These are phyloP conservation scores for Chionoecetes opilio DNA, from an alignment of 1,140 invertebrate species.

Conservation along the genomic window DNA sequence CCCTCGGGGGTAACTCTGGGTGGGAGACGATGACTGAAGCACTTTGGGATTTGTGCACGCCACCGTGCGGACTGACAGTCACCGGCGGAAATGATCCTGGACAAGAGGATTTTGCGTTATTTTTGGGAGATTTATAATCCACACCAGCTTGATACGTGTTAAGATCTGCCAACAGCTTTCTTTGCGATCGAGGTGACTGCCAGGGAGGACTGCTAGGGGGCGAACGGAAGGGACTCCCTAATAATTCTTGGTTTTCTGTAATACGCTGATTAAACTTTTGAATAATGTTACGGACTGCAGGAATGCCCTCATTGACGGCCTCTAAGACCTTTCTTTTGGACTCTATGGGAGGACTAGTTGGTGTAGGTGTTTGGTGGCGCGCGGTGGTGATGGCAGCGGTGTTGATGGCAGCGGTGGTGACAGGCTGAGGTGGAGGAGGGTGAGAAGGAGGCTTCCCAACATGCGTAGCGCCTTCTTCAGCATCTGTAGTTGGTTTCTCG, in stretches of 20 bases:
- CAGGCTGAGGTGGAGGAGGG: not conserved
- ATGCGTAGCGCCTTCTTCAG: not conserved
- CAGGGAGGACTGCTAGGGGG: conserved; percentile 65
- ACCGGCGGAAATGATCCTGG: not conserved
- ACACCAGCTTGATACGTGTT: not conserved
- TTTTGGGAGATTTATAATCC: not conserved
- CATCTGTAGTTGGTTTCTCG: not conserved
- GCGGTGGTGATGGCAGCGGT: conserved; percentile 34
- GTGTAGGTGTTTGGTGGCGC: conserved; percentile 53
- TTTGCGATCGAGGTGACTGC: conserved; percentile 73
- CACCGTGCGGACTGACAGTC: conserved; percentile 5
- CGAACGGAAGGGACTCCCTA: conserved; percentile 69
- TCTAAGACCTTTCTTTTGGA: conserved; percentile 75
- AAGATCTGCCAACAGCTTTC: conserved; percentile 59
- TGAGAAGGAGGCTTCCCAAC: not conserved
- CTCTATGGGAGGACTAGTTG: conserved; percentile 68
- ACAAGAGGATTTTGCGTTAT: not conserved
- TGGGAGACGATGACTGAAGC: conserved; percentile 60
- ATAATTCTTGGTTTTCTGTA: conserved; percentile 74
- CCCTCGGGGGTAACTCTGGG: conserved; percentile 44
- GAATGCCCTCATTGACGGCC: conserved; percentile 72
- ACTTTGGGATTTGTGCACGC: conserved; percentile 68
- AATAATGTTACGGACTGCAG: conserved; percentile 69
- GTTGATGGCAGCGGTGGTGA: not conserved
- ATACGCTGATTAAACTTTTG: conserved; percentile 74